Evolutionary conservation across 2,113 vertebrate genomes (phyloP), one percentile per base, ranked within the genome.

Genomic region (Protomyctophum bolini): DNA sequence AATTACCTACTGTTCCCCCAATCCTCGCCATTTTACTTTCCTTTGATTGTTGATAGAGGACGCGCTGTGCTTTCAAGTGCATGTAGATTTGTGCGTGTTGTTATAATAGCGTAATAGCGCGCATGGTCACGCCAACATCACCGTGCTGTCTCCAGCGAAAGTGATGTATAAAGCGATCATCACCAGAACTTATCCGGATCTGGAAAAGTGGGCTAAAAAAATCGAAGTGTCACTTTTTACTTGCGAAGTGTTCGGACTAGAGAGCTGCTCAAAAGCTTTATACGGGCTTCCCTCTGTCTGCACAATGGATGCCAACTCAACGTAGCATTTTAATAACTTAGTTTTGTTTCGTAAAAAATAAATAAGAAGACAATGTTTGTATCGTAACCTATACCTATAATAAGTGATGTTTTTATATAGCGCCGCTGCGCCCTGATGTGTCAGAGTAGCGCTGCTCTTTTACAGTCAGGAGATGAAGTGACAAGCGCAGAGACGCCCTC

Each of bases 11-110:
- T 81, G 80, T 90, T 88, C 79, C 87, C 33, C 83, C 86, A 90
- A 78, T 92, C 87, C 73, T 91, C 91, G 90, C 91, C 91, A 91
- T 93, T 91, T 93, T 92, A 85, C 87, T 84, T 65, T 67, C 82
- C 79, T 90, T 90, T 84, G 79, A 83, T 88, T 80, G 87, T 63
- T 77, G 80, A 83, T 75, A 65, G 88, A 83, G 82, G 83, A 83
- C 85, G 79, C 78, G 82, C 82, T 65, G 88, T 85, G 79, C 86
- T 83, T 57, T 73, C 72, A 81, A 69, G 68, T 81, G 76, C 76
- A 59, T 11, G 58, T 58, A 41, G 33, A 15, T 67, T 8, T 49
- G 49, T 60, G 48, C 61, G 8, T 58, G 58, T 65, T 72, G 71
- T 59, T 58, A 8, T 21, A 33, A 51, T 15, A 14, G 76, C 63